Percentiles rank a stretch among this genome's conserved stretches.
phyloP scores from a whole-genome alignment of 2,113 vertebrate species.

The Solenodon paradoxus region DNA sequence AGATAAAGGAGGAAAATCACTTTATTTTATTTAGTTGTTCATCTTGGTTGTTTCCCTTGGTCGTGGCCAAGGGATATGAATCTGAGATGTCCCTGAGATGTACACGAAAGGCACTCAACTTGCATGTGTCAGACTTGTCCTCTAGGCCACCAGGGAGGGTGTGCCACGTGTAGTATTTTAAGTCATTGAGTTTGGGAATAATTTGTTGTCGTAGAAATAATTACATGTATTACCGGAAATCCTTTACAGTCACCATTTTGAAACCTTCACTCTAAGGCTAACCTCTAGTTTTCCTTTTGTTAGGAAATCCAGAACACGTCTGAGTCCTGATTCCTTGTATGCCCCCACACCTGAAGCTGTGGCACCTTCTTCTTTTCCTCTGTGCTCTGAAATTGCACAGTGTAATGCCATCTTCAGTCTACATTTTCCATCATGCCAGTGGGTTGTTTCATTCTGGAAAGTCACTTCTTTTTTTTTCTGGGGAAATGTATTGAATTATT shows the following conservation, averaged over 20 bases:
- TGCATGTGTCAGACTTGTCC: too few relatives aligned
- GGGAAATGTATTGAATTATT: not conserved
- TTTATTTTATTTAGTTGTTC: too few relatives aligned
- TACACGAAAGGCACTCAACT: too few relatives aligned
- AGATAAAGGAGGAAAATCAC: too few relatives aligned
- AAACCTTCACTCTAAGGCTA: not conserved
- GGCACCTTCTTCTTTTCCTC: not conserved
- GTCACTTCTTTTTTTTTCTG: not conserved
- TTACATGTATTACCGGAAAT: not conserved
- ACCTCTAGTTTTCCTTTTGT: not conserved
- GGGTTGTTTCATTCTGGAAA: not conserved
- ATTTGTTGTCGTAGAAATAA: not conserved
- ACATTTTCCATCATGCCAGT: not conserved
- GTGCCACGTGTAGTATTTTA: not conserved
- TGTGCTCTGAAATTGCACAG: not conserved
- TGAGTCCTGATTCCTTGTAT: not conserved
- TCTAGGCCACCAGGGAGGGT: too few relatives aligned
- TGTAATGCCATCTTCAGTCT: not conserved
- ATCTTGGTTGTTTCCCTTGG: too few relatives aligned
- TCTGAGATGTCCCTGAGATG: too few relatives aligned
- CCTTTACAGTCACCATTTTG: not conserved
- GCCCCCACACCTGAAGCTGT: not conserved
- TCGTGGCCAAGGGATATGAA: too few relatives aligned
- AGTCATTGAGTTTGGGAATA: not conserved
- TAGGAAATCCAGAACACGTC: not conserved